These are phyloP conservation scores for Trachymyrmex cornetzi DNA, from an alignment of 1,140 invertebrate genomes.

Conservation along the genomic window DNA sequence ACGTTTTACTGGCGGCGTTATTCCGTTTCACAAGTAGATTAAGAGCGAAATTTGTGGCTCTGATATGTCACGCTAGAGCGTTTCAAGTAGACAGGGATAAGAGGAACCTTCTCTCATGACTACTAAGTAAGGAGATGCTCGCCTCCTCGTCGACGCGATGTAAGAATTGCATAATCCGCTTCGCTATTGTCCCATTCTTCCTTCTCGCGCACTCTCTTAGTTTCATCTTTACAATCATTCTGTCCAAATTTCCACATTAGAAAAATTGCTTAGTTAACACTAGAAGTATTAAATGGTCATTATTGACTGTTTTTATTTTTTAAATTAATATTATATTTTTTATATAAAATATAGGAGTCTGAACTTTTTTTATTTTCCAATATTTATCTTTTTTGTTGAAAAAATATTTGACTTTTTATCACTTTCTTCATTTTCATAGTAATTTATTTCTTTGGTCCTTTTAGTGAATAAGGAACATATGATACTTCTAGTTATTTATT, in stretches of 20 bases:
- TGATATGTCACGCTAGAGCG: slow-evolving; percentile 48
- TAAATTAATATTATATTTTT: no score
- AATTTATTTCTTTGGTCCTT: no score
- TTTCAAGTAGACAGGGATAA: slow-evolving; percentile 33
- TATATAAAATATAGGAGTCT: no score
- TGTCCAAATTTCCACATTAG: not conserved
- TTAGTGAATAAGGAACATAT: no score
- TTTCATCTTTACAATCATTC: not conserved
- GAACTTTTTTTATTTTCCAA: no score
- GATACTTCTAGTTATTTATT: no score
- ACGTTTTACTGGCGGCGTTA: slow-evolving; percentile 27
- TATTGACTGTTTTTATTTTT: no score
- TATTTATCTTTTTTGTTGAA: no score
- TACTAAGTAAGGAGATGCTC: slow-evolving; percentile 49
- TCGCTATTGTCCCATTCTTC: not conserved
- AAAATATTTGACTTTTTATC: no score
- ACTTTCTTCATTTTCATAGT: no score
- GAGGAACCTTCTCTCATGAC: slow-evolving; percentile 51
- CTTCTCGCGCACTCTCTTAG: not conserved
- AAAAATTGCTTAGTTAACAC: not conserved
- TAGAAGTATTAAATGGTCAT: no score
- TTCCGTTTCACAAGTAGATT: slow-evolving; percentile 33
- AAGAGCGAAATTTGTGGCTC: slow-evolving; percentile 43
- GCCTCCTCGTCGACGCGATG: slow-evolving; percentile 37
- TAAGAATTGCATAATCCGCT: slow-evolving; percentile 68